Evolutionary conservation across 1,140 invertebrate genomes (phyloP), one percentile per base, ranked within the genome.

Genomic region (Drosophila bifasciata): DNA sequence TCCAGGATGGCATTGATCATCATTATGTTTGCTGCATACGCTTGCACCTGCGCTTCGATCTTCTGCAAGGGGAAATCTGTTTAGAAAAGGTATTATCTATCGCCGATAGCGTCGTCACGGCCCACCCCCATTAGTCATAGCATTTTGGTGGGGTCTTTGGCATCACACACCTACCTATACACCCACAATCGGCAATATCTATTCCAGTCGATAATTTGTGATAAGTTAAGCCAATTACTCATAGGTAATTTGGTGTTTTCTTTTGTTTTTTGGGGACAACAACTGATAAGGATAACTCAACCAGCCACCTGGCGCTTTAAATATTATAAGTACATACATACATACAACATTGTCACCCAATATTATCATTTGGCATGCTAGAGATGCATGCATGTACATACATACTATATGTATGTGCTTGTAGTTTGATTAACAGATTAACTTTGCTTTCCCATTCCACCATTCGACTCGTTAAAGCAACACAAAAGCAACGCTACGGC

Each of bases 1-100:
- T 95, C 93, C 28, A 96, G 76, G 0, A 95, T 89, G 7, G 92
- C 93, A 70, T 93, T 93, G 0, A 92, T 89, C 90, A 94, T 94
- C 1, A 92, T 83, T 36, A 96, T 93, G 67, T 93, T 91, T 5
- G 93, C 92, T 5, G 93, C 93, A 73, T 94, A 92, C 3, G 93
- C 93, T 88, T 96, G 95, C 1, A 95, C 93, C 69, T 92, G 88
- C 49, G 91, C 92, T 90, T 95, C 94, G 62, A 95, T 86, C 11
- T 90, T 63, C 69, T 92, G 79, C 19, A 75, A 83, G 28, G 36
- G 40, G 23, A 45, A 43, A n/a, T 32, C 15, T 39, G 16, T 17
- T 56, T 51, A 56, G 21, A 13, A 13, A 23, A 13, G 17, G 66
- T 19, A 62, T 40, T 49, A 19, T 43, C 16, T 50, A 16, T 19